Evolutionary conservation across 2,797 vertebrate genomes (phyloP), one percentile per base, ranked within the genome.

Genomic region (Muscicapa comitata): DNA sequence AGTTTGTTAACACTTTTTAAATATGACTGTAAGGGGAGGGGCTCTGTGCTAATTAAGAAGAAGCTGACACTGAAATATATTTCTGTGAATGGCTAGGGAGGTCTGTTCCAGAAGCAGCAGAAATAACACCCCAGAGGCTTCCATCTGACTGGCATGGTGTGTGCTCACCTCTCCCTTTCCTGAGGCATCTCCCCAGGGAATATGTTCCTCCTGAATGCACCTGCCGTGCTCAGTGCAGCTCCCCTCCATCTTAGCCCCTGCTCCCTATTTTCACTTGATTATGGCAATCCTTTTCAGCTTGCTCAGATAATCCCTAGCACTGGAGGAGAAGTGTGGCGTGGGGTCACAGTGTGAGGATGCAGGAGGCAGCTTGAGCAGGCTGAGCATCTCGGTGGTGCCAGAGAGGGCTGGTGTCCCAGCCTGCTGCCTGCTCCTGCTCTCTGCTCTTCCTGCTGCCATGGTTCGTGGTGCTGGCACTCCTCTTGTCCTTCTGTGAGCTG

Each of bases 401-500:
- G 51, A 40, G 70, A 75, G 74, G 50, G 54, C 62, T 63, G 87
- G 19, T 81, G 81, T 89, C 94, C 87, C 93, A 76, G 55, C 68
- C 85, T 73, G 87, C 77, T 86, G 79, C 72, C 75, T 7, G 25
- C 70, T 45, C 70, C 58, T 4, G 3, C 4, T 53, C 73, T 14
- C 77, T 19, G 26, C 87, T 47, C 57, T 9, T 20, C 33, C 93
- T 75, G 68, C 78, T 3, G 3, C 81, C 16, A 0, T 0, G 28
- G 1, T 33, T 76, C 4, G 0, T 0, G 0, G 86, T 3, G 14
- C 87, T 93, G 96, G 94, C 90, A 77, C 68, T 59, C 10, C 0
- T 38, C 57, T 43, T 17, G 1, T 88, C 88, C 90, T 90, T 95
- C 93, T 95, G 96, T 48, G 92, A 91, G 85, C 71, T 96, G 94